Conservation (phyloP, 2,113 vertebrate genomes). For the Pomatorhinus ruficollis region DNA sequence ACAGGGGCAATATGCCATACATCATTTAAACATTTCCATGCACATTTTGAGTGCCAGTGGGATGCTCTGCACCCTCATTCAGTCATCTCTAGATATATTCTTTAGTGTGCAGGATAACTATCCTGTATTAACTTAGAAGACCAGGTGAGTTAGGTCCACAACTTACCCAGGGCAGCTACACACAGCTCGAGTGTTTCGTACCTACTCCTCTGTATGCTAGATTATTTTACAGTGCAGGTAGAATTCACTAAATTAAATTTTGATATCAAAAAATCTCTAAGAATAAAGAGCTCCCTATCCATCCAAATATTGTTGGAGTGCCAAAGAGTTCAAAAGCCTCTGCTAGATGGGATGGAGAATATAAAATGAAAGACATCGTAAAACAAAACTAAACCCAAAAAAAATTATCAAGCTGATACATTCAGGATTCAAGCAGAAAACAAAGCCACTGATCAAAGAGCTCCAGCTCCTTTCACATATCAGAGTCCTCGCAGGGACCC, state of each 20-base stretch:
- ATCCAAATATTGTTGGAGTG: not conserved
- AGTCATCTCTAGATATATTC: not conserved
- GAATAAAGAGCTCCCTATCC: not conserved
- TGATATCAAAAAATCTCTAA: not conserved
- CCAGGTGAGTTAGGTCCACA: not conserved
- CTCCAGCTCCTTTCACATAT: not conserved
- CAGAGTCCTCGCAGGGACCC: not conserved
- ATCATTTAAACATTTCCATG: not conserved
- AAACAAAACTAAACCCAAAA: not conserved
- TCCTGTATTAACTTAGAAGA: not conserved
- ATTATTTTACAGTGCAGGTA: not conserved
- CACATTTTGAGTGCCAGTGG: not conserved
- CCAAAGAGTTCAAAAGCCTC: not conserved
- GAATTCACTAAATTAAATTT: constrained; percentile 25
- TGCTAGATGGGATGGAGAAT: not conserved
- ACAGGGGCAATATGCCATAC: not conserved
- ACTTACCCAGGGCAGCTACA: not conserved
- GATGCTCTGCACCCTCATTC: not conserved
- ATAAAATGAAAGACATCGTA: not conserved
- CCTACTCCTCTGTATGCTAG: not conserved
- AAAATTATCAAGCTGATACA: not conserved
- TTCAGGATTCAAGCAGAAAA: not conserved
- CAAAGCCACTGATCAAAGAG: not conserved
- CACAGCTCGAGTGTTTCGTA: not conserved
- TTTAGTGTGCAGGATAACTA: not conserved